phyloP scores from a whole-genome alignment of 2,113 vertebrate genomes.

The Zosterops lateralis region DNA sequence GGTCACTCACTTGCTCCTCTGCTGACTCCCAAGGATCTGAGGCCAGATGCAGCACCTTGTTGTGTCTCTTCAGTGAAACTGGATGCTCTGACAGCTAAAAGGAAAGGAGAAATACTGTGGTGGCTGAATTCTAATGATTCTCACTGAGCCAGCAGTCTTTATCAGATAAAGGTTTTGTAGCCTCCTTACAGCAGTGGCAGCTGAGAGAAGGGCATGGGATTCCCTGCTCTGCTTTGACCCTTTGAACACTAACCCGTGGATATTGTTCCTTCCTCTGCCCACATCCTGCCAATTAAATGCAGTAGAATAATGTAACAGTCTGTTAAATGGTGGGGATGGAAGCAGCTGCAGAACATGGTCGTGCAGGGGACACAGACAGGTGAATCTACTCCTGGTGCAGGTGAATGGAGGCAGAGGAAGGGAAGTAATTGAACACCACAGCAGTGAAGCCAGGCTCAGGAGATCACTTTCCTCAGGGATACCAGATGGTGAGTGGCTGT shows the following conservation, averaged over 20 bases:
- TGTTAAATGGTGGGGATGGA: not conserved
- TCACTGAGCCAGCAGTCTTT: not conserved
- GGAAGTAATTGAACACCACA: slow-evolving; percentile 6
- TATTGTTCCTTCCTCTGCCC: not conserved
- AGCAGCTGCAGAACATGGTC: slow-evolving; percentile 34
- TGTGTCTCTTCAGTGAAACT: not conserved
- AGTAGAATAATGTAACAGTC: not conserved
- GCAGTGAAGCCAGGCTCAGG: not conserved
- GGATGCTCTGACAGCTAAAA: not conserved
- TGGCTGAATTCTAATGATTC: not conserved
- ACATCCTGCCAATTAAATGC: not conserved
- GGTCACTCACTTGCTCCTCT: not conserved
- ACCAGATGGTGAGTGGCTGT: slow-evolving; percentile 81
- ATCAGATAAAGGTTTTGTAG: not conserved
- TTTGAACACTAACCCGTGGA: not conserved
- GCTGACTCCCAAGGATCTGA: not conserved
- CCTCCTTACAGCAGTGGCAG: not conserved
- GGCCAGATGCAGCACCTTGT: not conserved
- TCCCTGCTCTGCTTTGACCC: not conserved
- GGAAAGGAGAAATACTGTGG: not conserved
- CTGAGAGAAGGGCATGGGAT: not conserved
- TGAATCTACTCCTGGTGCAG: slow-evolving; percentile 71
- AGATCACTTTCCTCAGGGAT: slow-evolving; percentile 72
- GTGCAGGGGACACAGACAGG: slow-evolving; percentile 64
- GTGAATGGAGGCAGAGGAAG: slow-evolving; percentile 2